Percentiles rank a stretch among this genome's conserved stretches.
phyloP scores from a whole-genome alignment of 2,113 vertebrate species.

The Larimichthys polyactis region DNA sequence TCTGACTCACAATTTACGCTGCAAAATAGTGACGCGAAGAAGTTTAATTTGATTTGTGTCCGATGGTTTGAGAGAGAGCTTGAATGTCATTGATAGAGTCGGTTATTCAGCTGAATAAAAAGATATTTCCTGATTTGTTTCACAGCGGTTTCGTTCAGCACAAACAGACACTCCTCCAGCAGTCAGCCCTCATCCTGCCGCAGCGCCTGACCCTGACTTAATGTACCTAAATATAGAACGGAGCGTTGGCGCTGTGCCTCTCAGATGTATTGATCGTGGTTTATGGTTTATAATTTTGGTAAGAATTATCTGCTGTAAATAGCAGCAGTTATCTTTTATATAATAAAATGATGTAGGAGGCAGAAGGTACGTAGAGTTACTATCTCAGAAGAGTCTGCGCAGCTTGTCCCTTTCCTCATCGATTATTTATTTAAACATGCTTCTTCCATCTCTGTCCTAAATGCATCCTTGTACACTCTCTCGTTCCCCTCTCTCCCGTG shows the following conservation, averaged over 20 bases:
- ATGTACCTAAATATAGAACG: background rate
- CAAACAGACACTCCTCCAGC: too few species aligned
- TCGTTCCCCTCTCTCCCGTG: background rate
- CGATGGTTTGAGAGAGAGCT: too few species aligned
- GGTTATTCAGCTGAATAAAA: too few species aligned
- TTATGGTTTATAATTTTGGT: background rate
- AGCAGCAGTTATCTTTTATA: background rate
- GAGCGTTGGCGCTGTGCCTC: background rate
- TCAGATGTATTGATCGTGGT: slow-evolving; percentile 3
- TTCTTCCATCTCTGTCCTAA: background rate
- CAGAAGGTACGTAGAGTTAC: background rate
- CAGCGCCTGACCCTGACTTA: too few species aligned
- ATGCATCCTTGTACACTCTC: background rate
- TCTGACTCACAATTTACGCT: too few species aligned
- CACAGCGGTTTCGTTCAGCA: too few species aligned
- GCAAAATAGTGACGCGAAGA: too few species aligned
- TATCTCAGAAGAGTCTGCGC: background rate
- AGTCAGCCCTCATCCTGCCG: too few species aligned
- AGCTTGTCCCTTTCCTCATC: background rate
- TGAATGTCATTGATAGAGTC: too few species aligned
- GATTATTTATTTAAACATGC: background rate
- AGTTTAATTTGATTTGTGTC: too few species aligned
- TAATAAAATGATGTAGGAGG: background rate
- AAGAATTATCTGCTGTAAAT: background rate
- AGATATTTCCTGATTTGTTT: too few species aligned